Percentiles rank a stretch among this genome's conserved stretches.
Evolutionary conservation across 2,113 vertebrate genomes (phyloP).

Genomic region (Glaucidium brasilianum): DNA sequence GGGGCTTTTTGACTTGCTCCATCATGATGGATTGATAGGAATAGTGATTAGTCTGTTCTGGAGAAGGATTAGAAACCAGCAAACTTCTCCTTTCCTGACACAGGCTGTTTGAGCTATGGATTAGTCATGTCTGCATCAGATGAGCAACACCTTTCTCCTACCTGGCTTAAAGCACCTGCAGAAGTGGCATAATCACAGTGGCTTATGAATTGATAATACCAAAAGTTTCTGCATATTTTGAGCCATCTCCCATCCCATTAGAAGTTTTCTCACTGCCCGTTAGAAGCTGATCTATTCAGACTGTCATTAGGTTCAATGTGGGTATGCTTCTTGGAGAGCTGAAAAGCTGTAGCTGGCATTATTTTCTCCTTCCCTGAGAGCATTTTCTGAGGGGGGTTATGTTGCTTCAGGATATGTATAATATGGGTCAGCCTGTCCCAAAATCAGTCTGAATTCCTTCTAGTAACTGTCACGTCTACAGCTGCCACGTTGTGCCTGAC

Average conservation of each 20-base stretch:
- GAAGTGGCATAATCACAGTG: neutral
- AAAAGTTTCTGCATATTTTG: neutral
- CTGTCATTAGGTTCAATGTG: neutral
- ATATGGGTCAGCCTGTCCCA: neutral
- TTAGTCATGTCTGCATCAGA: neutral
- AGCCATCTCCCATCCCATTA: neutral
- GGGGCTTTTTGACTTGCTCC: neutral
- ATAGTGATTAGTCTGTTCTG: neutral
- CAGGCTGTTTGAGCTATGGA: neutral
- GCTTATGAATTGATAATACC: neutral
- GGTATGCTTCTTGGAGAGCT: neutral
- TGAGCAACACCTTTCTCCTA: neutral
- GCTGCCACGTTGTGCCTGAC: neutral
- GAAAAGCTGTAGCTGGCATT: neutral
- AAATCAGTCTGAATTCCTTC: conserved; percentile 10
- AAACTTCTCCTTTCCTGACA: neutral
- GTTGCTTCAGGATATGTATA: neutral
- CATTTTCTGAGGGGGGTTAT: neutral
- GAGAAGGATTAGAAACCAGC: neutral
- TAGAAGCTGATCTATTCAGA: neutral
- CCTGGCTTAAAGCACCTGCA: neutral
- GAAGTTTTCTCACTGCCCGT: neutral
- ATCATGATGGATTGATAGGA: neutral
- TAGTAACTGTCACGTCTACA: neutral
- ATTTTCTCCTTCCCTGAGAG: neutral